Base-by-base conservation (phyloP, 2,113 vertebrate species). In the Cygnus atratus region DNA sequence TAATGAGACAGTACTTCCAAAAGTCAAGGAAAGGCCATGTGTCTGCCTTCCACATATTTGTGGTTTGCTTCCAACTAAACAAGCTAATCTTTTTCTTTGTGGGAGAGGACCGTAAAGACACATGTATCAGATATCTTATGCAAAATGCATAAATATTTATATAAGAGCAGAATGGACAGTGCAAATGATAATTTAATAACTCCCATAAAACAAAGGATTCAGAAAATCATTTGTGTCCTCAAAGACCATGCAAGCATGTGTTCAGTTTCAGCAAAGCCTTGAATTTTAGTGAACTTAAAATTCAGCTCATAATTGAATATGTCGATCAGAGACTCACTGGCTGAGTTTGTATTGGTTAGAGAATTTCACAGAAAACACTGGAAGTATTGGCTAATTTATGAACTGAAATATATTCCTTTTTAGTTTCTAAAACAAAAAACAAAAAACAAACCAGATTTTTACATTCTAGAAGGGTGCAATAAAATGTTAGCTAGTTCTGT, bases 91-190 rank as follows among this genome's bases (percentile, higher is more conserved):
- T 46, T 55, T 37, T 54, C 31, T 37, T 79, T 78, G 12, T 67
- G 29, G 52, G 16, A 31, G 33, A 55, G 14, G 15, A 33, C 31
- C 0, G 0, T 37, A 46, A 58, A 80, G 52, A n/a, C 13, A 16
- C 5, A 4, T 1, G 6, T 63, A 50, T 62, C n/a, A 41, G n/a
- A 79, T 74, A 21, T 48, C 67, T 52, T 44, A 67, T 62, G 39
- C n/a, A 74, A 87, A 67, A 62, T 25, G 20, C 37, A 18, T 33
- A 8, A 44, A 46, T 1, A 1, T 83, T 95, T 74, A 22, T 43
- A 37, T 41, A 92, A 48, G 26, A 68, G 63, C 0, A 8, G 50
- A 80, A 88, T 50, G 37, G 73, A 55, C 58, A 37, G 24, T 33
- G 37, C 43, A 83, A 58, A 37, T 21, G 48, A 21, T 58, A 63